Conservation (phyloP, 2,797 vertebrate species). For the Salarias fasciatus region DNA sequence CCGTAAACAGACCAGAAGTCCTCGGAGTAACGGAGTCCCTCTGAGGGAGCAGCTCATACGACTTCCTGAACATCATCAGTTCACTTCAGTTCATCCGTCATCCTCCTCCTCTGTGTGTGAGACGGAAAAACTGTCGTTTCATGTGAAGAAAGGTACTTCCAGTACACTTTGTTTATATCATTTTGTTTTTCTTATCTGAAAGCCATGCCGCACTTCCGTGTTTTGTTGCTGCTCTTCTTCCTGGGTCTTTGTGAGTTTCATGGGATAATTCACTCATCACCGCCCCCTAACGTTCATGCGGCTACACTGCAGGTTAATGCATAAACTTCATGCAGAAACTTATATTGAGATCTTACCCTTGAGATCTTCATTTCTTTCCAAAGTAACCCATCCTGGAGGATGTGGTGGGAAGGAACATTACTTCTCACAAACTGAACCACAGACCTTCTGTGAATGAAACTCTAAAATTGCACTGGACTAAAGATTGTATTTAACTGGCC, state of each 20-base stretch:
- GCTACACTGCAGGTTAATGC: background rate
- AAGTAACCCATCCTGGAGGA: too few species aligned
- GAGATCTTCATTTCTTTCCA: too few species aligned
- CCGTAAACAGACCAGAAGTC: constrained; percentile 78
- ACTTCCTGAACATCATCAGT: constrained; percentile 76
- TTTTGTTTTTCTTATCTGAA: background rate
- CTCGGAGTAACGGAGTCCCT: constrained; percentile 62
- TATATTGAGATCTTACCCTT: too few species aligned
- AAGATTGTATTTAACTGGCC: too few species aligned
- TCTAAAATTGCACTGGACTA: too few species aligned
- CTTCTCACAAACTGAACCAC: too few species aligned
- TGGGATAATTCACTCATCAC: background rate
- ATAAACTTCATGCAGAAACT: too few species aligned
- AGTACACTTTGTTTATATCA: background rate
- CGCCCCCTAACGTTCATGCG: constrained; percentile 14
- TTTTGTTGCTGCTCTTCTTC: constrained; percentile 46
- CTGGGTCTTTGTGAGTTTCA: background rate
- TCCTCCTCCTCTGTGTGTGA: background rate
- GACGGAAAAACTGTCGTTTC: background rate
- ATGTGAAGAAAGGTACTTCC: background rate
- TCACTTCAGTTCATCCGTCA: too few species aligned
- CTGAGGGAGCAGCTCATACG: constrained; percentile 82
- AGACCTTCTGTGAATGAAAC: too few species aligned
- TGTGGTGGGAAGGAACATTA: too few species aligned
- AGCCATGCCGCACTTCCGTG: constrained; percentile 13